A percentile compares a stretch with the other conserved stretches of the same genome.
phyloP scores from a whole-genome alignment of 2,888 invertebrate species.

The Glyphotaelius pellucidus region DNA sequence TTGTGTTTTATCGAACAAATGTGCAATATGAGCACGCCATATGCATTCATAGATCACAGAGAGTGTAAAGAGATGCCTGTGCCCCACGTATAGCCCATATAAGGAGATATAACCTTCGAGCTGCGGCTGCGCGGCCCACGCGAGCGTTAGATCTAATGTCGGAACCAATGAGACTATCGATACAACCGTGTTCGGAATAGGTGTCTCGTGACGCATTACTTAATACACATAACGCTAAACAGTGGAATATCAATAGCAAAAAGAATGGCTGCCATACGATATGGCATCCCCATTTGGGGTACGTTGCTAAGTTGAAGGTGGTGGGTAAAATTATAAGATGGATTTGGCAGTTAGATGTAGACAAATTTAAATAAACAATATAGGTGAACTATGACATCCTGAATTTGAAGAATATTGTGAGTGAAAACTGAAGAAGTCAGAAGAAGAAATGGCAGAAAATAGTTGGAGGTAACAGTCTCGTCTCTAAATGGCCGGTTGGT shows the following conservation, averaged over 20 bases:
- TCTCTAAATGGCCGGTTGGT: too few relatives aligned
- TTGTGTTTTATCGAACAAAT: slow-evolving; percentile 5
- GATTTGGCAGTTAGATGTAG: too few relatives aligned
- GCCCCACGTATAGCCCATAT: slow-evolving; percentile 15
- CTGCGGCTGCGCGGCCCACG: slow-evolving; percentile 10
- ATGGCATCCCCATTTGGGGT: neutral
- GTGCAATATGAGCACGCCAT: neutral
- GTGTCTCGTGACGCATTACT: neutral
- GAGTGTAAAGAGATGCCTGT: slow-evolving; percentile 23
- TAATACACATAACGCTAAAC: neutral
- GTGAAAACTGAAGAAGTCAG: too few relatives aligned
- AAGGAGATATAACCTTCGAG: slow-evolving; percentile 38
- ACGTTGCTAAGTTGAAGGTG: too few relatives aligned
- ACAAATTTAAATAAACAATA: too few relatives aligned
- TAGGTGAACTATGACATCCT: too few relatives aligned
- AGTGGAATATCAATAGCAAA: neutral
- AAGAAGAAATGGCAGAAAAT: too few relatives aligned
- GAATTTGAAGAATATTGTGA: too few relatives aligned
- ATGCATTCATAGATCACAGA: slow-evolving; percentile 31
- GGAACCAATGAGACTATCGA: slow-evolving; percentile 19
- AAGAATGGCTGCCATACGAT: neutral
- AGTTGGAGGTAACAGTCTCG: too few relatives aligned
- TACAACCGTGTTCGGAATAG: slow-evolving; percentile 1
- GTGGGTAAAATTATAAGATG: too few relatives aligned
- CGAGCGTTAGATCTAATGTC: slow-evolving; percentile 35